Evolutionary conservation across 2,888 invertebrate species (phyloP), one percentile per base, ranked within the genome.

Genomic region (Drosophila multiciliata): DNA sequence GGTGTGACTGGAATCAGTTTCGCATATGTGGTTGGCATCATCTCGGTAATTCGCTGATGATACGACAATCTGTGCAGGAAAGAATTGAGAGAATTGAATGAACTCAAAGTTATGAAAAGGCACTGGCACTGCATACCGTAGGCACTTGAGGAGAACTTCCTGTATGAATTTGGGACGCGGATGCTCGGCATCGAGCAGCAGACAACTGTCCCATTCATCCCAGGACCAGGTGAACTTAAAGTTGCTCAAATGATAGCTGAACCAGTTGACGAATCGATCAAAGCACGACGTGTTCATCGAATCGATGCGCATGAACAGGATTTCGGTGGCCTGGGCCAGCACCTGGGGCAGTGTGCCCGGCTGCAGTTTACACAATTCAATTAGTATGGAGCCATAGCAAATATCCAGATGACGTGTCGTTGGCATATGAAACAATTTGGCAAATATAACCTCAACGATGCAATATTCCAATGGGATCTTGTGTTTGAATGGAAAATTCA

Each of bases 161-260:
- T 96, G 95, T 64, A 99, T 97, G 92, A 99, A 99, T 91, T 98
- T 97, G 1, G 98, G 98, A 84, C 98, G 97, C 0, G 99, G 99
- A 93, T 98, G 97, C 89, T 98, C 97, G 1, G 95, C 92, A 91
- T 98, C 98, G 32, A 98, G 93, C 77, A 96, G 95, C n/a, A 97
- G 94, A 88, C 97, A 97, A 17, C 96, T 96, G 90, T 97, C 97
- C 98, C 98, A 98, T 91, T 98, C 98, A 81, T 98, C 98, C 99
- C 99, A 99, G 3, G 98, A 98, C 99, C 99, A 99, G 62, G 98
- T 96, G 92, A 98, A 99, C 93, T 99, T 99, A 93, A 99, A 99
- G 94, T 99, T 99, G 92, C 99, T 99, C 93, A 99, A 94, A 93
- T 99, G 99, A 93, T 99, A 99, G 0, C 98, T 96, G 93, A 99